Evolutionary conservation across 2,113 vertebrate species (phyloP), one percentile per base, ranked within the genome.

Genomic region (Aspidoscelis tigris): DNA sequence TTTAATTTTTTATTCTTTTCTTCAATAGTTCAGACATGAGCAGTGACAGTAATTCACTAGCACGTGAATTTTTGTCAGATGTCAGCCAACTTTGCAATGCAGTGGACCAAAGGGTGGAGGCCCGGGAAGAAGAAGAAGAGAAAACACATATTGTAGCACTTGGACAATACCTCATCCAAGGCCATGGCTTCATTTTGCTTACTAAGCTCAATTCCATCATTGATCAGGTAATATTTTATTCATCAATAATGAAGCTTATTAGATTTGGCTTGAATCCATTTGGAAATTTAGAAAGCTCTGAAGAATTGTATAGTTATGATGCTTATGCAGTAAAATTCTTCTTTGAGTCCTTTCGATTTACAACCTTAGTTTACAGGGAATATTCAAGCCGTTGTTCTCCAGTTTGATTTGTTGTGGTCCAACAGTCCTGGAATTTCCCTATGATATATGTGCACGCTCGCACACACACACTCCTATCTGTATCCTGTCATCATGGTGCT

Each of bases 51-150:
- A 99, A 99, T 94, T 97, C 97, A 9, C 91, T 99, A 96, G 99
- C 99, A 80, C 96, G 99, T 92, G 98, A 99, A 94, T 99, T 99
- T 95, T 96, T 99, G 93, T 98, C 97, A 0, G 99, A 99, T 90
- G 99, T 99, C 83, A 98, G 98, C 93, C 97, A 97, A 44, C 96
- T 99, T 84, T 99, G 99, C 96, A 99, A 97, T 90, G 98, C 97
- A 0, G 97, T 99, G 96, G 97, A 97, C 14, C 98, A 98, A 94
- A 97, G 96, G 88, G 95, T 94, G 1, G 98, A 98, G 93, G 90
- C 94, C 53, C 96, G 93, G 88, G 97, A 98, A 88, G 98, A 99
- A 70, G 98, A 99, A 68, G 98, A 99, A 80, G 98, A 99, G 88
- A 98, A 98, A 94, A 98, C 97, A 74, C 98, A 99, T 90, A 98